A percentile compares a stretch with the other conserved stretches of the same genome.
phyloP scores from a whole-genome alignment of 2,888 invertebrate genomes.

The Apamea anceps region DNA sequence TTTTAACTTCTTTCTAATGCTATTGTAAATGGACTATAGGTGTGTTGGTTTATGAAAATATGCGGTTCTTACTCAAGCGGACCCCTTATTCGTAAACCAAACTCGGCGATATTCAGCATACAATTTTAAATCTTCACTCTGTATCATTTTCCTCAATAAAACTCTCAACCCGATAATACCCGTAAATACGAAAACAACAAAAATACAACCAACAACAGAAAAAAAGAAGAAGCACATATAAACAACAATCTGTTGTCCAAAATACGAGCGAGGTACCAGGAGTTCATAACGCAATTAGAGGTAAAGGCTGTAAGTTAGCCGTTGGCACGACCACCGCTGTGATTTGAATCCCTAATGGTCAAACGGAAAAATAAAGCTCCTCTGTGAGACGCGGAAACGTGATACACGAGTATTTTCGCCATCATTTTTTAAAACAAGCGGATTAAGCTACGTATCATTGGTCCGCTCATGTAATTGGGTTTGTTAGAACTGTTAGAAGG shows the following conservation, averaged over 20 bases:
- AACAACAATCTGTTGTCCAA: constrained; percentile 61
- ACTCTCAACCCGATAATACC: background rate
- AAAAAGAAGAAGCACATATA: constrained; percentile 35
- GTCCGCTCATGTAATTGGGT: constrained; percentile 39
- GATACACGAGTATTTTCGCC: constrained; percentile 37
- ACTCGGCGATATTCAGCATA: background rate
- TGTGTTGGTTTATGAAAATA: background rate
- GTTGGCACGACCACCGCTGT: constrained; percentile 72
- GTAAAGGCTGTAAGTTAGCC: constrained; percentile 75
- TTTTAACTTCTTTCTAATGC: too few species aligned
- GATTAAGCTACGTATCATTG: constrained; percentile 36
- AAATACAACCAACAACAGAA: constrained; percentile 13
- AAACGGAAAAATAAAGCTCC: constrained; percentile 53
- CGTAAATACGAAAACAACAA: constrained; percentile 17
- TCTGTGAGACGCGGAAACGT: constrained; percentile 44
- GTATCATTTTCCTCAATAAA: background rate
- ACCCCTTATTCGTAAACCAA: background rate
- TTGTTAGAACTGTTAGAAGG: constrained; percentile 50
- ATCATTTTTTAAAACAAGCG: constrained; percentile 46
- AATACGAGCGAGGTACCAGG: constrained; percentile 65
- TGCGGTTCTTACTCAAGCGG: background rate
- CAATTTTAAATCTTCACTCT: background rate
- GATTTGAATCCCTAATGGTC: constrained; percentile 82
- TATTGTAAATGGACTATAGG: too few species aligned
- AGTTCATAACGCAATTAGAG: constrained; percentile 81